Evolutionary conservation across 1,140 invertebrate genomes (phyloP).

Genomic region (Acromyrmex charruanus): DNA sequence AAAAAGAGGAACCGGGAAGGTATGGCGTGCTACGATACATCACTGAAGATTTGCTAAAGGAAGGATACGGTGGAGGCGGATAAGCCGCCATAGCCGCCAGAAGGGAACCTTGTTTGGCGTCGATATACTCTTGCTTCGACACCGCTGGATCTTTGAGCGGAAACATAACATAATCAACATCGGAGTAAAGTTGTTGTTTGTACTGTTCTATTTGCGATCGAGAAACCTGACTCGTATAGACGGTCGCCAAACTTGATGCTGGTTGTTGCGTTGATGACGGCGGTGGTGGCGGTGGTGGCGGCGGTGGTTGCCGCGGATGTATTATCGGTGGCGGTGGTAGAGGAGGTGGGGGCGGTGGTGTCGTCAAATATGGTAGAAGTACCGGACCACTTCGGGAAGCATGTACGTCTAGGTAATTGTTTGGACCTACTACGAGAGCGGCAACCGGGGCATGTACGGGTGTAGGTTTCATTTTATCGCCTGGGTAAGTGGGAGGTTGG

Average conservation of each 20-base stretch:
- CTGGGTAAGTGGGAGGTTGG: conserved; percentile 85
- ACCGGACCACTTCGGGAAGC: conserved; percentile 88
- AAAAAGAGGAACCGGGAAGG: conserved; percentile 88
- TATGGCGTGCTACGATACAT: conserved; percentile 93
- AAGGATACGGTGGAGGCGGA: conserved; percentile 87
- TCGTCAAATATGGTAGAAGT: conserved; percentile 88
- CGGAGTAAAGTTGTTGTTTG: conserved; percentile 94
- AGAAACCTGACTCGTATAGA: conserved; percentile 90
- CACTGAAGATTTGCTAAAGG: conserved; percentile 88
- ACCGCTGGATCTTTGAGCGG: conserved; percentile 95
- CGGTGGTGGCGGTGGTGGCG: conserved; percentile 85
- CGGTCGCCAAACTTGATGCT: conserved; percentile 87
- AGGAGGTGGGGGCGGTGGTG: conserved; percentile 85
- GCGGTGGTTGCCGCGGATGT: conserved; percentile 84
- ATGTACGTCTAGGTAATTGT: conserved; percentile 90
- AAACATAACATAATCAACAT: conserved; percentile 96
- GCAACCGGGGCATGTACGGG: conserved; percentile 85
- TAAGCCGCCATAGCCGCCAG: conserved; percentile 88
- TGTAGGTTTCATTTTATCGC: conserved; percentile 87
- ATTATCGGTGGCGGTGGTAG: conserved; percentile 86
- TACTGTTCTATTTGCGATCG: conserved; percentile 93
- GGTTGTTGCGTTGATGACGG: conserved; percentile 87
- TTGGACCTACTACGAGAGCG: conserved; percentile 88
- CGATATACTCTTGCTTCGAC: conserved; percentile 95
- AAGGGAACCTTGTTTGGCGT: conserved; percentile 92